Conservation (phyloP, 2,113 vertebrate genomes). For the Amia ocellicauda region DNA sequence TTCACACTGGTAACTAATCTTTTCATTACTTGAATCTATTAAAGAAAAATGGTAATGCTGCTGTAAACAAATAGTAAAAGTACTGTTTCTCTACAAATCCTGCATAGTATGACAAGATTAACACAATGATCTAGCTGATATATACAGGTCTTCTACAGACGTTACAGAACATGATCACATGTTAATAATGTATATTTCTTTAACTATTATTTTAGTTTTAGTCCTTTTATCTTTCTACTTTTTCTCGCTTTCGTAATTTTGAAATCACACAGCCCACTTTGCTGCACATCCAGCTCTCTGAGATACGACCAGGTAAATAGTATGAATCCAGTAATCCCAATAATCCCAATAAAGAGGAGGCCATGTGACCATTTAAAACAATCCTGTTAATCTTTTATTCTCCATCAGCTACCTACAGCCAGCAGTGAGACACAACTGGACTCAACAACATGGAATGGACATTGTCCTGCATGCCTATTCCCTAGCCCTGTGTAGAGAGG, state of each 20-base stretch:
- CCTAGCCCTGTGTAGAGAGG: constrained; percentile 4
- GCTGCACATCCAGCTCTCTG: not conserved
- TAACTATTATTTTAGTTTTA: too few species aligned
- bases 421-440: constrained; percentile 27
- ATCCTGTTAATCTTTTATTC: constrained; percentile 57
- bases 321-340: constrained; percentile 43
- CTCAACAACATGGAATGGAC: constrained; percentile 23
- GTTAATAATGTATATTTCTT: too few species aligned
- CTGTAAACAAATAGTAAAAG: too few species aligned
- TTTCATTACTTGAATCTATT: too few species aligned
- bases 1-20: not conserved
- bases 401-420: constrained; percentile 51
- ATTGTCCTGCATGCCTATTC: not conserved
- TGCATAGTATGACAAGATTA: too few species aligned
- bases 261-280: not conserved
- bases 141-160: too few species aligned
- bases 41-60: too few species aligned
- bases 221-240: too few species aligned
- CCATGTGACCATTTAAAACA: constrained; percentile 65
- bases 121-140: too few species aligned
- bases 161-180: too few species aligned
- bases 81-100: too few species aligned
- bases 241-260: too few species aligned
- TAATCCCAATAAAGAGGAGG: constrained; percentile 51
- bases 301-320: not conserved